These are phyloP conservation scores for Cyclina sinensis DNA, from an alignment of 1,140 invertebrate genomes.

Conservation along the genomic window DNA sequence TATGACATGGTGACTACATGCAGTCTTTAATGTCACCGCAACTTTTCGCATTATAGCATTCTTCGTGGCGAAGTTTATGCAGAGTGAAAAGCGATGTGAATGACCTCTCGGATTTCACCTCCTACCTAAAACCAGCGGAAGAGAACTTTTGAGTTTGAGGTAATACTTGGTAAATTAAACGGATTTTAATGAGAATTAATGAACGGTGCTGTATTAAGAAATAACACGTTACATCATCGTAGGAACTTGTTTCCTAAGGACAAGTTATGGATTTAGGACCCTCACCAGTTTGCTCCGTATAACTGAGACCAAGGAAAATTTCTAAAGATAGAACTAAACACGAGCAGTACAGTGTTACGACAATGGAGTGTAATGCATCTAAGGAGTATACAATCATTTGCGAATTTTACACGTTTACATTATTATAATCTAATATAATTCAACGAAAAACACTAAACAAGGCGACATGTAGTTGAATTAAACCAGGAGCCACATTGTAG, in stretches of 20 bases:
- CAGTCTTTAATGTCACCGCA: too few relatives aligned
- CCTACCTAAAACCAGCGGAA: neutral
- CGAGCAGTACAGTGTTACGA: neutral
- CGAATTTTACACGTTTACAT: neutral
- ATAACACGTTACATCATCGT: too few relatives aligned
- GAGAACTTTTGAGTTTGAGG: too few relatives aligned
- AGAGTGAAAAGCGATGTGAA: constrained; percentile 7
- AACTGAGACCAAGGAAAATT: neutral
- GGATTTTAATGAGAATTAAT: too few relatives aligned
- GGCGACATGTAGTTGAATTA: neutral
- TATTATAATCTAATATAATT: neutral
- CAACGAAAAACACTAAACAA: neutral
- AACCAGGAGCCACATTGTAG: neutral
- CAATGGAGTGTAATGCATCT: neutral
- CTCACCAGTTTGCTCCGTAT: neutral
- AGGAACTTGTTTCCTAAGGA: neutral
- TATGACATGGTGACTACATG: too few relatives aligned
- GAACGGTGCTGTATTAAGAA: too few relatives aligned
- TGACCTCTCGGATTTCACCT: neutral
- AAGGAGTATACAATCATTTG: neutral
- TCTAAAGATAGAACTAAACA: constrained; percentile 25
- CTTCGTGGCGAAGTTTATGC: neutral
- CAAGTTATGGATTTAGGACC: neutral
- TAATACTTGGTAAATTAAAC: too few relatives aligned
- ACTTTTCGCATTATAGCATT: too few relatives aligned